These are phyloP conservation scores for Serilophus lunatus DNA, from an alignment of 2,113 vertebrate species.

Conservation along the genomic window DNA sequence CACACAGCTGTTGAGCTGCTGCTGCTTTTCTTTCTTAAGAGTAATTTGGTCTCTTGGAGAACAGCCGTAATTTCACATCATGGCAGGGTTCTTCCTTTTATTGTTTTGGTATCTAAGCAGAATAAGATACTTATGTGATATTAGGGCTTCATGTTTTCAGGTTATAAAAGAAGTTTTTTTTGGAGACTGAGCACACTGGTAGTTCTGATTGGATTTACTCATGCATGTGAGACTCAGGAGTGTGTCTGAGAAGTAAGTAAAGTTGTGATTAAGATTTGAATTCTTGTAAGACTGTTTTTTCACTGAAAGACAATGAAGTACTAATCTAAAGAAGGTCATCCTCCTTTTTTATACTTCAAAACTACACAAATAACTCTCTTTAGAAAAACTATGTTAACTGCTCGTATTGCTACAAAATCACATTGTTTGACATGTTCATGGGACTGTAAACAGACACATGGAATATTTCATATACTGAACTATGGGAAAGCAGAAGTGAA, in stretches of 20 bases:
- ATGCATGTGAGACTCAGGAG: not conserved
- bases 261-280: not conserved
- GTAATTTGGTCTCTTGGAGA: conserved; percentile 25
- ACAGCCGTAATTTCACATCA: not conserved
- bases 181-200: conserved; percentile 1
- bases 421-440: not conserved
- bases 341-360: not conserved
- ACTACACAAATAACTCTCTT: not conserved
- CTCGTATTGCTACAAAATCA: not conserved
- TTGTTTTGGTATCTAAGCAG: conserved; percentile 35
- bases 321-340: not conserved
- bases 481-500: not conserved
- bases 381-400: not conserved
- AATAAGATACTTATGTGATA: conserved; percentile 11
- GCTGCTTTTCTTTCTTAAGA: conserved; percentile 63
- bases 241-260: not conserved
- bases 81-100: not conserved
- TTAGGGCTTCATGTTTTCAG: conserved; percentile 41
- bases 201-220: conserved; percentile 24
- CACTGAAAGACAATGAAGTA: not conserved
- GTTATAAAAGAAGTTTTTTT: conserved; percentile 58
- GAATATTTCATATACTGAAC: not conserved
- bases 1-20: conserved; percentile 63
- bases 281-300: not conserved
- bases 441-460: not conserved